These are phyloP conservation scores for Furcula furcula DNA, from an alignment of 2,888 invertebrate species.

Conservation along the genomic window DNA sequence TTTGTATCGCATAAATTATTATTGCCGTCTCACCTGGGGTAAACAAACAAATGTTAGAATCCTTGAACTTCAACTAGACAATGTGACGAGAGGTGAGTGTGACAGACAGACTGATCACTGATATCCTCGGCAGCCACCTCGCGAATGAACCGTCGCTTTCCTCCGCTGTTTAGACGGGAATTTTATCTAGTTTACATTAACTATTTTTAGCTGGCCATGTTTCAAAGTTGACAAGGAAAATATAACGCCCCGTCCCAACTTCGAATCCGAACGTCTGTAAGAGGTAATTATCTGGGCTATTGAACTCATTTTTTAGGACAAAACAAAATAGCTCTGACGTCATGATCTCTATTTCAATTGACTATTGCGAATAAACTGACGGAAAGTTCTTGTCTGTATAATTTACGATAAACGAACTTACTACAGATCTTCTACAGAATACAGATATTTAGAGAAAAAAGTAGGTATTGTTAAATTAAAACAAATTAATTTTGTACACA, in stretches of 20 bases:
- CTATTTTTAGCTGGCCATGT: slow-evolving; percentile 59
- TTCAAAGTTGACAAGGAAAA: slow-evolving; percentile 49
- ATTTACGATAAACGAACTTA: background rate
- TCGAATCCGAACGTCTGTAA: slow-evolving; percentile 7
- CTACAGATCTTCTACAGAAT: no score
- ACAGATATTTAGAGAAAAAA: background rate
- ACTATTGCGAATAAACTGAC: background rate
- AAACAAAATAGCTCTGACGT: slow-evolving; percentile 1
- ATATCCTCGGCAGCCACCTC: slow-evolving; percentile 44
- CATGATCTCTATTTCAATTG: background rate
- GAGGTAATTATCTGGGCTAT: slow-evolving; percentile 22
- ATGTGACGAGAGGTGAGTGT: slow-evolving; percentile 31
- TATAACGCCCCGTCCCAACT: slow-evolving; percentile 21
- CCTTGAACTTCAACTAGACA: slow-evolving; percentile 67
- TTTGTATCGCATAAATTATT: slow-evolving; percentile 14
- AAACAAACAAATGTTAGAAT: slow-evolving; percentile 42
- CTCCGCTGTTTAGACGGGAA: slow-evolving; percentile 52
- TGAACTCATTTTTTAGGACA: slow-evolving; percentile 29
- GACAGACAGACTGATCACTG: slow-evolving; percentile 35
- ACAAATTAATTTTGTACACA: background rate
- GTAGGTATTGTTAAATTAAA: background rate
- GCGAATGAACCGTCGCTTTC: slow-evolving; percentile 33
- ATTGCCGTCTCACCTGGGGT: slow-evolving; percentile 42
- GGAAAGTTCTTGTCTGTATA: background rate
- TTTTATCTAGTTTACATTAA: slow-evolving; percentile 61